These are phyloP conservation scores for Atrina japonica DNA, from an alignment of 2,888 invertebrate species.

Conservation along the genomic window DNA sequence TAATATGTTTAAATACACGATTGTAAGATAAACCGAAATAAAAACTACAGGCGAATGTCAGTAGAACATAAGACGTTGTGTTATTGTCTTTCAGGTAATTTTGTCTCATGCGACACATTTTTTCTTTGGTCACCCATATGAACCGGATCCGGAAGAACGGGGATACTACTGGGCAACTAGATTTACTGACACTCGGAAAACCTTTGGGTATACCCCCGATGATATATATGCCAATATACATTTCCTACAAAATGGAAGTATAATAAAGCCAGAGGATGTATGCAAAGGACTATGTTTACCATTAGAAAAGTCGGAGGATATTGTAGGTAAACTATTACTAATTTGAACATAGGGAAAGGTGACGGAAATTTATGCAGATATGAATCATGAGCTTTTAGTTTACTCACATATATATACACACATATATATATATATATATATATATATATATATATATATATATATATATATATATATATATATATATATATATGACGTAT, in stretches of 20 bases:
- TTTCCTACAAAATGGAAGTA: conserved; percentile 54
- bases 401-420: too few species aligned
- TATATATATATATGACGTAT: too few species aligned
- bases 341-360: too few species aligned
- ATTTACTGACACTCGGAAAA: conserved; percentile 65
- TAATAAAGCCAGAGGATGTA: conserved; percentile 50
- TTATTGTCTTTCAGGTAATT: conserved; percentile 67
- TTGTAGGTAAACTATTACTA: conserved; percentile 61
- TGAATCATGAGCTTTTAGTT: too few species aligned
- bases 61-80: too few species aligned
- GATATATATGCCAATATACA: conserved; percentile 57
- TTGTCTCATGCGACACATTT: conserved; percentile 66
- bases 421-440: too few species aligned
- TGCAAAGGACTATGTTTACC: conserved; percentile 58
- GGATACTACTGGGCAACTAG: conserved; percentile 76
- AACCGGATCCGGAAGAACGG: conserved; percentile 67
- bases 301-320: conserved; percentile 65
- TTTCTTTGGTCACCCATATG: conserved; percentile 70
- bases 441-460: too few species aligned
- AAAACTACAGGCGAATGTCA: neutral
- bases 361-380: too few species aligned
- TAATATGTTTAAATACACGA: neutral
- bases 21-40: neutral
- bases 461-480: too few species aligned
- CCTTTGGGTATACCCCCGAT: conserved; percentile 69